Evolutionary conservation across 2,888 invertebrate species (phyloP).

Genomic region (Pollenia labialis): DNA sequence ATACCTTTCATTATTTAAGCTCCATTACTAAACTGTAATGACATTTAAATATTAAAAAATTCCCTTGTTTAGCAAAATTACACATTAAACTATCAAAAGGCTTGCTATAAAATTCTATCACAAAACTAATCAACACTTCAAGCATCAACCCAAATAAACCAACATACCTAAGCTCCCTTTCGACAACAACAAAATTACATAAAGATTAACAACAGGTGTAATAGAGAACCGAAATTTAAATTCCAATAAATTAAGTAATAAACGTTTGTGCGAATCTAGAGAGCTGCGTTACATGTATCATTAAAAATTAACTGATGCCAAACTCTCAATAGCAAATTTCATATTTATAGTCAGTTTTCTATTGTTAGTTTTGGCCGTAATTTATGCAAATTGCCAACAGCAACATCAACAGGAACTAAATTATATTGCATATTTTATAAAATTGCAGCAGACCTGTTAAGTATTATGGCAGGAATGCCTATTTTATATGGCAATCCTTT

Average conservation of each 20-base stretch:
- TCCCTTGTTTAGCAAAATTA: neutral
- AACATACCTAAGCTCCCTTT: neutral
- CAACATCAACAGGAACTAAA: slow-evolving; percentile 56
- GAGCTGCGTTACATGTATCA: neutral
- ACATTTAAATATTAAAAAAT: neutral
- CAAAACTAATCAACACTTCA: slow-evolving; percentile 37
- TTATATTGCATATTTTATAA: slow-evolving; percentile 62
- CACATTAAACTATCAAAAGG: neutral
- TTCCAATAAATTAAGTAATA: neutral
- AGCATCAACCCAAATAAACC: neutral
- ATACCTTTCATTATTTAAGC: too few species aligned
- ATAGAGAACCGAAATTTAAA: slow-evolving; percentile 24
- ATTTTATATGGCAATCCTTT: slow-evolving; percentile 13
- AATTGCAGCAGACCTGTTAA: slow-evolving; percentile 30
- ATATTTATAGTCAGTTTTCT: slow-evolving; percentile 26
- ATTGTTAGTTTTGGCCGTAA: slow-evolving; percentile 39
- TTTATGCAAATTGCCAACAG: slow-evolving; percentile 68
- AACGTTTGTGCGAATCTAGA: neutral
- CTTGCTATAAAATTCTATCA: slow-evolving; percentile 35
- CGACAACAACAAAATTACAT: neutral
- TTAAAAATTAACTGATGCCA: slow-evolving; percentile 53
- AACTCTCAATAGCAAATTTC: slow-evolving; percentile 54
- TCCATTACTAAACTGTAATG: neutral
- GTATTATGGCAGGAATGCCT: neutral
- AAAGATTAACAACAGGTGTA: slow-evolving; percentile 48